A percentile compares a stretch with the other conserved stretches of the same genome.
These are phyloP conservation scores for Passerina amoena DNA, from an alignment of 2,113 vertebrate genomes.

Conservation along the genomic window DNA sequence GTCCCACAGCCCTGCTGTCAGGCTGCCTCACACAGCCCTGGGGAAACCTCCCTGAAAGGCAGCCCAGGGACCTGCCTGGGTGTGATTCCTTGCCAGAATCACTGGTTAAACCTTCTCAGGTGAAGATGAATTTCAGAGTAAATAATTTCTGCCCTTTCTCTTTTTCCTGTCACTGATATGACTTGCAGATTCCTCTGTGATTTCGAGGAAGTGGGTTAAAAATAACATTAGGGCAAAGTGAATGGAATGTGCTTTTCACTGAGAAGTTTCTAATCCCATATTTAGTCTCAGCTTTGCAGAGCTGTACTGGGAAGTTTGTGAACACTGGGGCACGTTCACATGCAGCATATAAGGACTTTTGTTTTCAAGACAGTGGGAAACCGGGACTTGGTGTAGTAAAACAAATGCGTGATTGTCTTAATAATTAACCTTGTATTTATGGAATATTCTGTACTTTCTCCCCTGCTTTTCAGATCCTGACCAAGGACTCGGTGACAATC, in stretches of 20 bases:
- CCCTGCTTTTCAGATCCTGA: slow-evolving; percentile 81
- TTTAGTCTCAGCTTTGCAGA: background rate
- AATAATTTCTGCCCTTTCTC: background rate
- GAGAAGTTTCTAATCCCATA: background rate
- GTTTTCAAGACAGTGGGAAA: background rate
- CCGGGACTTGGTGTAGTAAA: background rate
- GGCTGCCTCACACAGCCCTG: background rate
- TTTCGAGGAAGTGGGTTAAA: background rate
- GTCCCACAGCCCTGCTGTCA: background rate
- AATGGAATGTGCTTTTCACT: background rate
- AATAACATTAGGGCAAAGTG: background rate
- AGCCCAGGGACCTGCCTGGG: background rate
- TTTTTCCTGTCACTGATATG: background rate
- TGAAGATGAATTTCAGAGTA: background rate
- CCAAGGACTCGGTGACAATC: slow-evolving; percentile 93
- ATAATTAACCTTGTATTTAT: background rate
- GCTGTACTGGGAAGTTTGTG: background rate
- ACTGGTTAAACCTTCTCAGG: background rate
- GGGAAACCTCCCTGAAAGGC: background rate
- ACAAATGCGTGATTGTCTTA: background rate
- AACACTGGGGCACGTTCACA: background rate
- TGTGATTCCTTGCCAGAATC: background rate
- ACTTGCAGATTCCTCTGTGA: background rate
- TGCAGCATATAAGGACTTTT: background rate
- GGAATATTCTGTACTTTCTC: background rate